Percentiles rank a stretch among this genome's conserved stretches.
Evolutionary conservation across 2,113 vertebrate genomes (phyloP).

Genomic region (human): DNA sequence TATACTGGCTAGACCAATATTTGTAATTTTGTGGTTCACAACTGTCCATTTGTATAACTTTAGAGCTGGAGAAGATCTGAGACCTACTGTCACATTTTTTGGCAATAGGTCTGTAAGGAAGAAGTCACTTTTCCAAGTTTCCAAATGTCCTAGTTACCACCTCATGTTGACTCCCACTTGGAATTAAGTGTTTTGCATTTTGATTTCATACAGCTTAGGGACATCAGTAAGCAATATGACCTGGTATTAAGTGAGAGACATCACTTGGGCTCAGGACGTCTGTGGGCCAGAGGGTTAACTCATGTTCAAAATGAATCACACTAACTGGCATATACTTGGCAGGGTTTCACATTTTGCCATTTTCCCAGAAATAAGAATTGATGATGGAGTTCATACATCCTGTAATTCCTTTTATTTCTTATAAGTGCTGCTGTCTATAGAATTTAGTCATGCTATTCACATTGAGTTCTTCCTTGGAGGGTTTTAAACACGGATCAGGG

Average conservation of each 20-base stretch:
- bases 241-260: neutral
- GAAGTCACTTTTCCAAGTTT: neutral
- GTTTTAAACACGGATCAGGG: slow-evolving; percentile 26
- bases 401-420: slow-evolving; percentile 46
- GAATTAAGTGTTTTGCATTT: neutral
- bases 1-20: neutral
- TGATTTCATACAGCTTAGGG: neutral
- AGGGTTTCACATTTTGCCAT: neutral
- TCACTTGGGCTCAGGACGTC: neutral
- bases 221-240: neutral
- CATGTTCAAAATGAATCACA: neutral
- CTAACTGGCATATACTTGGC: slow-evolving; percentile 22
- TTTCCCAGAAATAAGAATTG: slow-evolving; percentile 35
- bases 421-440: slow-evolving; percentile 16
- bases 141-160: neutral
- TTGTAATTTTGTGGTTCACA: neutral
- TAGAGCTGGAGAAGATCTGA: neutral
- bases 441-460: slow-evolving; percentile 41
- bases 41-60: neutral
- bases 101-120: neutral
- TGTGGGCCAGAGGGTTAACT: neutral
- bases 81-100: neutral
- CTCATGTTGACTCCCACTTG: neutral
- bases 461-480: slow-evolving; percentile 4
- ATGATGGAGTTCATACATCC: neutral